Evolutionary conservation across 2,797 vertebrate species (phyloP), one percentile per base, ranked within the genome.

Genomic region (Psittacula derbiana): DNA sequence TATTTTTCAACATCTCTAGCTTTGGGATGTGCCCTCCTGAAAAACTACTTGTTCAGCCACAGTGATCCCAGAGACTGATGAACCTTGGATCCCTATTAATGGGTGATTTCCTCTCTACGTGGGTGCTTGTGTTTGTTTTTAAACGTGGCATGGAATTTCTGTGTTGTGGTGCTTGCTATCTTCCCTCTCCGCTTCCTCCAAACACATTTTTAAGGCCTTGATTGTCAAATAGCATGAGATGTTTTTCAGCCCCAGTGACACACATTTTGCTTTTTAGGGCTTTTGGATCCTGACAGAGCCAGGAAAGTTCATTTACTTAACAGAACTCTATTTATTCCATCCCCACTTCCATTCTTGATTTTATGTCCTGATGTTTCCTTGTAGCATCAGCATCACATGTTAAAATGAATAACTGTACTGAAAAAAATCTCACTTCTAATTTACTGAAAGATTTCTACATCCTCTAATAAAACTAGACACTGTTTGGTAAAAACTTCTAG

Each of bases 41-140:
- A 95, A 92, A 92, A 27, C 38, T 66, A 4, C 53, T 86, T 90
- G 27, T 90, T 93, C 46, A 86, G 65, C 47, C 81, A 58, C 58
- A 64, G 69, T 61, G 50, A 79, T 84, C 21, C 53, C 57, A 76
- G 73, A 50, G 75, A 20, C 58, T 94, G 92, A 86, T 73, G 90
- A 84, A 88, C 66, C 66, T 96, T 93, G 93, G 93, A 88, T 95
- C 65, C 85, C 25, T 40, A 62, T 95, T 92, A 93, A 91, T 28
- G 60, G 43, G 55, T 64, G 28, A 89, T 96, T 92, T 96, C 95
- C 92, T 95, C 69, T 91, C 90, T 95, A 93, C 12, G 38, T 97
- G 93, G 93, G 96, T 96, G 86, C 74, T 62, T 53, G 31, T 75
- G 74, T 93, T 94, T 95, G 90, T 65, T 88, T 92, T 95, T 52